Evolutionary conservation across 1,140 invertebrate species (phyloP).

Genomic region (Polyergus mexicanus): DNA sequence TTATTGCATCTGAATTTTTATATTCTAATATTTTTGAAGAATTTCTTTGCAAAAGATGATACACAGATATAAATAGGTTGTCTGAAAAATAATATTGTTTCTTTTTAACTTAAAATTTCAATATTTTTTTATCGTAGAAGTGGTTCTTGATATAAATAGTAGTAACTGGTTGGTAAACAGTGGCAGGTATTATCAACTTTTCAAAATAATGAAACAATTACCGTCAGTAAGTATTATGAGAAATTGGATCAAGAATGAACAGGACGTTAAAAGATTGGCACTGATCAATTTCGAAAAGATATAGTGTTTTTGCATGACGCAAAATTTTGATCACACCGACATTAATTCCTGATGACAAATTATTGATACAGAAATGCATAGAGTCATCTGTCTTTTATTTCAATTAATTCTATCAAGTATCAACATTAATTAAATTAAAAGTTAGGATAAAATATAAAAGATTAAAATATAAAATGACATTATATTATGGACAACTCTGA

Average conservation of each 20-base stretch:
- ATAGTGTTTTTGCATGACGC: too few relatives aligned
- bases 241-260: too few relatives aligned
- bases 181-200: too few relatives aligned
- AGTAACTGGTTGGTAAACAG: too few relatives aligned
- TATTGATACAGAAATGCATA: background rate
- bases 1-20: conserved; percentile 28
- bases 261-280: too few relatives aligned
- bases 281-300: too few relatives aligned
- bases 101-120: background rate
- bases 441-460: background rate
- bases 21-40: background rate
- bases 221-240: too few relatives aligned
- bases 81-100: background rate
- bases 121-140: background rate
- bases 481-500: background rate
- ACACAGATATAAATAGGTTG: conserved; percentile 19
- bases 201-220: too few relatives aligned
- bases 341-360: background rate
- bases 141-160: too few relatives aligned
- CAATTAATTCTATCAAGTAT: background rate
- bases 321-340: background rate
- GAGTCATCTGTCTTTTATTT: background rate
- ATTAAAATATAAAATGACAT: background rate
- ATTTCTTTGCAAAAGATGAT: background rate
- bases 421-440: background rate